Conservation (phyloP, 2,113 vertebrate genomes). For the Tragulus kanchil region DNA sequence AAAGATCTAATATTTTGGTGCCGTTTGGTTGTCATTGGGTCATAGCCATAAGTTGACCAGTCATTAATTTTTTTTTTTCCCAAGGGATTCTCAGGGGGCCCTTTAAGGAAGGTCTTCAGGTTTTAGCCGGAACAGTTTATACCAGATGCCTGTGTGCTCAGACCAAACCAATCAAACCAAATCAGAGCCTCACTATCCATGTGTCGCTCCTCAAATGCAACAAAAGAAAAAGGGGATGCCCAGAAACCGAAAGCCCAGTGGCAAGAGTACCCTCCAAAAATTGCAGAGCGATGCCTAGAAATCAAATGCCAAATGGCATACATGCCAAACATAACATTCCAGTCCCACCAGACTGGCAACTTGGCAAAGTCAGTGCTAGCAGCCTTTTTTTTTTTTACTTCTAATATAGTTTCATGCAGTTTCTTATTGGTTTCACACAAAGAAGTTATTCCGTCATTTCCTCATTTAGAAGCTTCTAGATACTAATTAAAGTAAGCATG, state of each 20-base stretch:
- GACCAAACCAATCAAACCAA: not conserved
- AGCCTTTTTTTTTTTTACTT: not conserved
- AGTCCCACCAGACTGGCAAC: not conserved
- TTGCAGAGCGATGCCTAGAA: no score
- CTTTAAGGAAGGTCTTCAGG: not conserved
- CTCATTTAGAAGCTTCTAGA: not conserved
- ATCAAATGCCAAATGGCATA: not conserved
- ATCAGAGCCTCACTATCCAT: not conserved
- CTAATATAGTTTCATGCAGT: not conserved
- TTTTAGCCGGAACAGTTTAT: not conserved
- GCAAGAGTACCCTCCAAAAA: no score
- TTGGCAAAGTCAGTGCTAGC: rapidly evolving
- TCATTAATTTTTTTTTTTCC: not conserved
- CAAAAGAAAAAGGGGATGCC: not conserved
- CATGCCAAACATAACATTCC: not conserved
- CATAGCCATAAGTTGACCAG: not conserved
- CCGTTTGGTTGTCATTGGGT: not conserved
- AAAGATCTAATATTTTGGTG: not conserved
- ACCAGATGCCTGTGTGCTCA: not conserved
- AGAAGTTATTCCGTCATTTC: not conserved
- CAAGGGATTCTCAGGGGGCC: not conserved
- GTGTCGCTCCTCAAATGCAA: not conserved
- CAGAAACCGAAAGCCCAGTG: no score
- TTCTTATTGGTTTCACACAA: not conserved
- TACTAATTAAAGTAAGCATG: not conserved